phyloP scores from a whole-genome alignment of 1,140 invertebrate species.

The Sipha flava region DNA sequence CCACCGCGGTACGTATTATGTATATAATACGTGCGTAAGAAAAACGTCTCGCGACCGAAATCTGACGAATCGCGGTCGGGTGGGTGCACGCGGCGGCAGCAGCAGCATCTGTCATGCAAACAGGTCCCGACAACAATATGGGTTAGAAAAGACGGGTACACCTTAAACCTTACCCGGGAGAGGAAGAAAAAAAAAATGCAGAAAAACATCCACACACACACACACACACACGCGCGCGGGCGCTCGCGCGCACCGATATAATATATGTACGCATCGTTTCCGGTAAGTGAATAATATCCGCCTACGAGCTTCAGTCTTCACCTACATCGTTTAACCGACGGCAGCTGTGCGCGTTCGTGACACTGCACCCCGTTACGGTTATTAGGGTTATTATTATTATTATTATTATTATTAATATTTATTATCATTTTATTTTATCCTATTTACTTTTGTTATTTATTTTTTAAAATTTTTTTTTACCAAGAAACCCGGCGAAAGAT shows the following conservation, averaged over 20 bases:
- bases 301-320: slow-evolving; percentile 17
- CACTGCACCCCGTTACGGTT: slow-evolving; percentile 22
- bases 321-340: neutral
- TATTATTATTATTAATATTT: neutral
- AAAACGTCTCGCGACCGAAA: neutral
- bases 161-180: no score
- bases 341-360: slow-evolving; percentile 23
- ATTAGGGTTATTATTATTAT: slow-evolving; percentile 12
- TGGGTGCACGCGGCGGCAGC: no score
- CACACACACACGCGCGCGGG: no score
- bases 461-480: no score
- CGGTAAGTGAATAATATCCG: slow-evolving; percentile 32
- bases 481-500: no score
- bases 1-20: no score
- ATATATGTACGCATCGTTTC: slow-evolving; percentile 27
- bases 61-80: neutral
- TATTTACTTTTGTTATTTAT: no score
- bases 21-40: neutral
- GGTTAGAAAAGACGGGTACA: neutral
- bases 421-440: neutral
- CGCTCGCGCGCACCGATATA: neutral
- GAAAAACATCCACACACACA: neutral
- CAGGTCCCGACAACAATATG: slow-evolving; percentile 19
- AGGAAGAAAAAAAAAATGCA: neutral
- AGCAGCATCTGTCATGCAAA: slow-evolving; percentile 28